phyloP scores from a whole-genome alignment of 2,113 vertebrate species.

The Leuciscus idus region DNA sequence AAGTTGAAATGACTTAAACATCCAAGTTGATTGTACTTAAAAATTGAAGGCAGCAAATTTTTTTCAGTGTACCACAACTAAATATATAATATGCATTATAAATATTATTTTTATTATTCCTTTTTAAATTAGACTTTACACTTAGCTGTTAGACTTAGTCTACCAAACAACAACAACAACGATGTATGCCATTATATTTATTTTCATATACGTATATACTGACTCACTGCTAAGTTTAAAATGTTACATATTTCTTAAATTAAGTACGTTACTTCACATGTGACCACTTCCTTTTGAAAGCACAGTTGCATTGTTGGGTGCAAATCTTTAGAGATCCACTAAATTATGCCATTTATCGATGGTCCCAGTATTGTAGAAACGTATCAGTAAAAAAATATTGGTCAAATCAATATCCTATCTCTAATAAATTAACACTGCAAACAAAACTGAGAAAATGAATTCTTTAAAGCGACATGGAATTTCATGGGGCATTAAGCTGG shows the following conservation, averaged over 20 bases:
- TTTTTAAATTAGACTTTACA: no score
- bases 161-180: neutral
- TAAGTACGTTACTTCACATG: neutral
- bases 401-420: neutral
- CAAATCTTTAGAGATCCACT: neutral
- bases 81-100: neutral
- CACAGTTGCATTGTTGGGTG: neutral
- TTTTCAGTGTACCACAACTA: neutral
- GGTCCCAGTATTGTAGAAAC: neutral
- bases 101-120: neutral
- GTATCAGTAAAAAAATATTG: neutral
- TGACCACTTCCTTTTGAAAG: neutral
- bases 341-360: neutral
- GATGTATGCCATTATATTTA: neutral
- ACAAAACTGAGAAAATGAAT: neutral
- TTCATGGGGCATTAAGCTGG: neutral
- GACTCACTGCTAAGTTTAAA: neutral
- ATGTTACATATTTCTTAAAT: neutral
- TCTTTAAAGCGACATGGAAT: neutral
- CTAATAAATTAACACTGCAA: neutral
- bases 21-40: no score
- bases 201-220: neutral
- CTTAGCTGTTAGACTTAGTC: neutral
- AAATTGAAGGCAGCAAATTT: no score
- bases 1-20: no score